Percentiles rank a stretch among this genome's conserved stretches.
Evolutionary conservation across 2,888 invertebrate genomes (phyloP).

Genomic region (Caenorhabditis becei): DNA sequence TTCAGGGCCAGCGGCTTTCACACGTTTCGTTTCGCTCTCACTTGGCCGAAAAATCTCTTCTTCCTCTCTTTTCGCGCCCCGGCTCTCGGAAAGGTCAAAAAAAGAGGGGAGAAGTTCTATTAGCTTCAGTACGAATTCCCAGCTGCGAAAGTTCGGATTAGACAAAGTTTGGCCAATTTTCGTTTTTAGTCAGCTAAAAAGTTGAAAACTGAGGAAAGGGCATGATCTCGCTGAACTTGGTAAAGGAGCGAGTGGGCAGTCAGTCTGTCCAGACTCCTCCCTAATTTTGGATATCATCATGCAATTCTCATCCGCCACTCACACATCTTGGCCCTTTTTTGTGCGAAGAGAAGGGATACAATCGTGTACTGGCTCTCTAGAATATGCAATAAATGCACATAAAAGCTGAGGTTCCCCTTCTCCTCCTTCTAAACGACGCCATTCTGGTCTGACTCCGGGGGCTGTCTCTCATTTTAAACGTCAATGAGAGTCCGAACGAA

Average conservation of each 20-base stretch:
- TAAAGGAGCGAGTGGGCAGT: not conserved
- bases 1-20: not conserved
- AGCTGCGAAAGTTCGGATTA: slow-evolving; percentile 8
- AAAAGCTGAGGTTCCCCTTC: slow-evolving; percentile 49
- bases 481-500: not conserved
- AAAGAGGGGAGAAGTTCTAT: not conserved
- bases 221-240: slow-evolving; percentile 33
- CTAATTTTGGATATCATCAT: slow-evolving; percentile 41
- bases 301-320: slow-evolving; percentile 27
- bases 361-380: slow-evolving; percentile 46
- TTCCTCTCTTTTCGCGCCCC: too few relatives aligned
- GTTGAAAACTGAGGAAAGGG: too few relatives aligned
- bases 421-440: slow-evolving; percentile 42
- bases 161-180: not conserved
- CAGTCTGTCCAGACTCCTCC: slow-evolving; percentile 5
- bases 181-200: slow-evolving; percentile 5
- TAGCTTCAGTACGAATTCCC: not conserved
- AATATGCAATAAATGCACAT: slow-evolving; percentile 61
- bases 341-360: slow-evolving; percentile 29
- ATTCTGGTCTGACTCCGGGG: slow-evolving; percentile 8
- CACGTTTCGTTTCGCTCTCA: too few relatives aligned
- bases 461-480: not conserved
- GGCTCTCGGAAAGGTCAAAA: not conserved
- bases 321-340: slow-evolving; percentile 26
- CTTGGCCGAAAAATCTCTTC: too few relatives aligned